A percentile compares a stretch with the other conserved stretches of the same genome.
These are phyloP conservation scores for Apantesis nais DNA, from an alignment of 2,888 invertebrate species.

Conservation along the genomic window DNA sequence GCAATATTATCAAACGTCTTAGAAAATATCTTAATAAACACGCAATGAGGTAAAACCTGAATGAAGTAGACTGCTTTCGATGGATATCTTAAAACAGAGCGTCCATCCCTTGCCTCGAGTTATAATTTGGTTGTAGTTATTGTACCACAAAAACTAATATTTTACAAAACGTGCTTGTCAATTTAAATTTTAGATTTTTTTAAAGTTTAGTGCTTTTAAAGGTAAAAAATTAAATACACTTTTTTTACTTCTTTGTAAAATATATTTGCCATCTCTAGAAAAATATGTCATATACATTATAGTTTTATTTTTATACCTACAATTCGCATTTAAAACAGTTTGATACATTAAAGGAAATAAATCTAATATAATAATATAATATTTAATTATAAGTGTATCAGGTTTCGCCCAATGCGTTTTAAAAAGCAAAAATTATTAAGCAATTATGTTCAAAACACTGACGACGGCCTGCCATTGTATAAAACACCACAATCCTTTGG, in stretches of 20 bases:
- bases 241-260: conserved; percentile 50
- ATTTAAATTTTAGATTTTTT: conserved; percentile 48
- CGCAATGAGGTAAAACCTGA: conserved; percentile 35
- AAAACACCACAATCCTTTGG: conserved; percentile 21
- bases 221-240: conserved; percentile 36
- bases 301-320: conserved; percentile 44
- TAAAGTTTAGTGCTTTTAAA: conserved; percentile 44
- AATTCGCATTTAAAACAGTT: conserved; percentile 36
- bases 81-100: conserved; percentile 17
- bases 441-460: not conserved
- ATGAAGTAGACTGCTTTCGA: conserved; percentile 11
- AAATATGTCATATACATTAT: conserved; percentile 65
- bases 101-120: conserved; percentile 62
- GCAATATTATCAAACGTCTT: too few species aligned
- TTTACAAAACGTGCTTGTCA: conserved; percentile 32
- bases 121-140: conserved; percentile 68
- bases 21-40: conserved; percentile 10
- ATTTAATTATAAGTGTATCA: conserved; percentile 31
- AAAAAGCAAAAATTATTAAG: conserved; percentile 7
- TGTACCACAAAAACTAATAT: conserved; percentile 58
- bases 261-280: conserved; percentile 71
- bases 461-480: not conserved
- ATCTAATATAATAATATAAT: conserved; percentile 25
- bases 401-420: conserved; percentile 16
- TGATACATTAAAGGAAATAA: conserved; percentile 58